Percentiles rank a stretch among this genome's conserved stretches.
These are phyloP conservation scores for Eupithecia tripunctaria DNA, from an alignment of 2,888 invertebrate species.

Conservation along the genomic window DNA sequence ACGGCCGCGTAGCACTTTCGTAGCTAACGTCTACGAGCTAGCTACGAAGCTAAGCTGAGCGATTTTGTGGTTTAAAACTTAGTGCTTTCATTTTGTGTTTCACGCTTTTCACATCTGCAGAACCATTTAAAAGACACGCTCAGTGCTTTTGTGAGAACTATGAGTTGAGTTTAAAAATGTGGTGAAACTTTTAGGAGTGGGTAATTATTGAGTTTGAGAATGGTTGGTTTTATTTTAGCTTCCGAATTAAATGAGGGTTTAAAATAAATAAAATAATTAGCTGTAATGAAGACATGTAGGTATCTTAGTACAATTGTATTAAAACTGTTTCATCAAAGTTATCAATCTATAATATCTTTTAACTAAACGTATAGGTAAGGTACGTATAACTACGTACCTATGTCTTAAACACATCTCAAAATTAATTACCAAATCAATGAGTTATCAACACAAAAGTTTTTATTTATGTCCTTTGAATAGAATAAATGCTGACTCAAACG, in stretches of 20 bases:
- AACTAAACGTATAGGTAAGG: neutral
- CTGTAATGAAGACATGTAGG: neutral
- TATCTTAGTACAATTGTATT: neutral
- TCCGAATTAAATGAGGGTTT: conserved; percentile 27
- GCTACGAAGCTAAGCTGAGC: neutral
- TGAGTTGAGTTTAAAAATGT: conserved; percentile 19
- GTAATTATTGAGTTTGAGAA: conserved; percentile 7
- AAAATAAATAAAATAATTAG: neutral
- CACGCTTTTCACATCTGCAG: conserved; percentile 42
- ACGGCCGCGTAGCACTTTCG: conserved; percentile 60
- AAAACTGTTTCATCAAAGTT: neutral
- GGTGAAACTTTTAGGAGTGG: conserved; percentile 22
- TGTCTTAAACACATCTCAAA: neutral
- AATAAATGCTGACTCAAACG: conserved; percentile 3
- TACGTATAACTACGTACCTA: no score
- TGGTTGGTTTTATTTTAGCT: neutral
- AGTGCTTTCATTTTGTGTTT: conserved; percentile 41
- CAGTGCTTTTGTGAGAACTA: conserved; percentile 23
- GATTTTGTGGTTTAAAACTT: conserved; percentile 43
- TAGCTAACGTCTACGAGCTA: conserved; percentile 43
- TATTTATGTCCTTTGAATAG: neutral
- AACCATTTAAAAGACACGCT: conserved; percentile 34
- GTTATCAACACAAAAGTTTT: neutral
- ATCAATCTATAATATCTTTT: neutral
- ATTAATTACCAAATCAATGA: neutral